Evolutionary conservation across 2,888 invertebrate species (phyloP).

Genomic region (Archaeoteleia sp.): DNA sequence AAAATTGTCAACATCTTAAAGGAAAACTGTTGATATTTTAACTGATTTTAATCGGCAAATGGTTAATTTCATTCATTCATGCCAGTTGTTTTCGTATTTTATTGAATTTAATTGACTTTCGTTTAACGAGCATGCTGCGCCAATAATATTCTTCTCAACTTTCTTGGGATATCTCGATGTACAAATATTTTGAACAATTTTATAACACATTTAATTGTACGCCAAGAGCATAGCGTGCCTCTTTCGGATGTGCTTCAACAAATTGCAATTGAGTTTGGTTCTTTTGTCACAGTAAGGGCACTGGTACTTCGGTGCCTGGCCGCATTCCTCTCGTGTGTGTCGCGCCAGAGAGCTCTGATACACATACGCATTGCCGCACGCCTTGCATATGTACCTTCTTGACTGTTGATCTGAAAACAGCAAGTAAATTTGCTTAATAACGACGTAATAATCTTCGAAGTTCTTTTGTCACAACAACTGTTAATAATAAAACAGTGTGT

Average conservation of each 20-base stretch:
- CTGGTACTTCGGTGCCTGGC: conserved; percentile 68
- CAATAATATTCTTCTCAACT: too few relatives aligned
- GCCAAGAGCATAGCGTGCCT: conserved; percentile 55
- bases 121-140: too few relatives aligned
- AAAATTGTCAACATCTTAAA: too few relatives aligned
- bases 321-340: conserved; percentile 70
- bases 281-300: conserved; percentile 70
- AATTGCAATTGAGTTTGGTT: conserved; percentile 70
- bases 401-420: conserved; percentile 63
- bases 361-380: conserved; percentile 68
- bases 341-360: conserved; percentile 66
- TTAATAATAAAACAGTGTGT: too few relatives aligned
- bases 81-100: too few relatives aligned
- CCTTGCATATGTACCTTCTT: conserved; percentile 58
- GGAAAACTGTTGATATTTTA: too few relatives aligned
- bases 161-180: too few relatives aligned
- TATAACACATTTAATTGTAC: too few relatives aligned
- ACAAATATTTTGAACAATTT: too few relatives aligned
- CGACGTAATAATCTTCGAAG: background rate
- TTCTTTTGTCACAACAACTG: conserved; percentile 25
- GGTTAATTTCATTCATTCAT: too few relatives aligned
- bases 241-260: conserved; percentile 69
- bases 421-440: conserved; percentile 41
- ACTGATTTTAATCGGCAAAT: too few relatives aligned
- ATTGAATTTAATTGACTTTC: too few relatives aligned